phyloP scores from a whole-genome alignment of 2,113 vertebrate genomes.

The Choloepus hoffmanni region DNA sequence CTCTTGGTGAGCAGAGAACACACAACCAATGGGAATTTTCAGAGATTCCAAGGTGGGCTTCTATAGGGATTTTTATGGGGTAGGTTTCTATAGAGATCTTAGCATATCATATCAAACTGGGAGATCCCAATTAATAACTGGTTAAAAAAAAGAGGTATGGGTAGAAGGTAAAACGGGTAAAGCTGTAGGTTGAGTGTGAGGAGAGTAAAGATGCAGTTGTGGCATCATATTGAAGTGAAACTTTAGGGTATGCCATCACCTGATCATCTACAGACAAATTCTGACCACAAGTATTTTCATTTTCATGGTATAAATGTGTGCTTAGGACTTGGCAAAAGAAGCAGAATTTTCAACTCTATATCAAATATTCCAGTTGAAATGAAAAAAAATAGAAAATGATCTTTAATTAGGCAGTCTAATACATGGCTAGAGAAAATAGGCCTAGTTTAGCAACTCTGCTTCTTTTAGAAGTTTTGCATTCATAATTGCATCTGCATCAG shows the following conservation, averaged over 20 bases:
- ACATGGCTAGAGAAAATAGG: not conserved
- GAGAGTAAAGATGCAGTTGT: not conserved
- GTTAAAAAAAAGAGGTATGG: not conserved
- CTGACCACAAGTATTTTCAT: not conserved
- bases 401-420: constrained; percentile 25
- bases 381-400: constrained; percentile 12
- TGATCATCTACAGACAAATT: not conserved
- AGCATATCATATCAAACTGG: not conserved
- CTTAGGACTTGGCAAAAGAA: not conserved
- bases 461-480: constrained; percentile 51
- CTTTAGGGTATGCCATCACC: not conserved
- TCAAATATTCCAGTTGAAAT: constrained; percentile 33
- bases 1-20: not conserved
- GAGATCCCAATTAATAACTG: not conserved
- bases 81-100: not conserved
- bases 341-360: constrained; percentile 10
- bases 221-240: not conserved
- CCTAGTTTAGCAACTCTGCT: not conserved
- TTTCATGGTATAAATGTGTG: not conserved
- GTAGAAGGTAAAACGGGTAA: not conserved
- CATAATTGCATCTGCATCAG: not conserved
- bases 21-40: not conserved
- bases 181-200: not conserved
- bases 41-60: not conserved
- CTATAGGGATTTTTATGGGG: no score